phyloP scores from a whole-genome alignment of 2,113 vertebrate genomes.

The Gobio gobio region DNA sequence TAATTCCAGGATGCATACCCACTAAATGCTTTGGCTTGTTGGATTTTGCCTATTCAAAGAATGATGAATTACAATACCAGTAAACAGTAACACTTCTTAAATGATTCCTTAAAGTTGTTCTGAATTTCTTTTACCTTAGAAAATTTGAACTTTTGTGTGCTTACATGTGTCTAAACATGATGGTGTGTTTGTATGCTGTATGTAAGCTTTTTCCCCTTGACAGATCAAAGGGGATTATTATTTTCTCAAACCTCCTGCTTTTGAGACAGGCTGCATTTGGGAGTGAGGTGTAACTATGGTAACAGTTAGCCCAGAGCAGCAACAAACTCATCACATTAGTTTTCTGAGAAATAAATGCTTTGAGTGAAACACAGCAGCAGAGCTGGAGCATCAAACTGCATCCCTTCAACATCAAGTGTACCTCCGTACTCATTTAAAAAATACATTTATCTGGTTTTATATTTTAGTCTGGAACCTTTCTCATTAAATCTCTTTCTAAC shows the following conservation, averaged over 20 bases:
- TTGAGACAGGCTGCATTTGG: slow-evolving; percentile 24
- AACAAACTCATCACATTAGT: slow-evolving; percentile 47
- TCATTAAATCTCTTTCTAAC: not conserved
- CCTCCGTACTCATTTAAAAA: not conserved
- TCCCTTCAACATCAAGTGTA: not conserved
- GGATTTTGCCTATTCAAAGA: not conserved
- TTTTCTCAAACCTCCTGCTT: slow-evolving; percentile 38
- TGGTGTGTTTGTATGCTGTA: slow-evolving; percentile 13
- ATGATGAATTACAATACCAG: not conserved
- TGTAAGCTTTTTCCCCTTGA: slow-evolving; percentile 21
- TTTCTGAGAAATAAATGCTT: slow-evolving; percentile 49
- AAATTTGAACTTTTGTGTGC: not conserved
- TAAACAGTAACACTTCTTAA: not conserved
- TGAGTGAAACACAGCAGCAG: not conserved
- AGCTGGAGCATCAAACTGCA: slow-evolving; percentile 4
- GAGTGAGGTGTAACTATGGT: slow-evolving; percentile 53
- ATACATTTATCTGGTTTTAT: not conserved
- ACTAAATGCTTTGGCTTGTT: not conserved
- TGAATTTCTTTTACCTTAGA: not conserved
- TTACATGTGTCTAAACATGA: not conserved
- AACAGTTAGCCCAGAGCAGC: slow-evolving; percentile 41
- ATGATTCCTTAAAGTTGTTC: not conserved
- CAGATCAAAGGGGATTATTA: slow-evolving; percentile 39
- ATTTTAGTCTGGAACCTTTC: not conserved
- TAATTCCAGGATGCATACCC: not conserved